Evolutionary conservation across 2,113 vertebrate genomes (phyloP).

Genomic region (Uria lomvia): DNA sequence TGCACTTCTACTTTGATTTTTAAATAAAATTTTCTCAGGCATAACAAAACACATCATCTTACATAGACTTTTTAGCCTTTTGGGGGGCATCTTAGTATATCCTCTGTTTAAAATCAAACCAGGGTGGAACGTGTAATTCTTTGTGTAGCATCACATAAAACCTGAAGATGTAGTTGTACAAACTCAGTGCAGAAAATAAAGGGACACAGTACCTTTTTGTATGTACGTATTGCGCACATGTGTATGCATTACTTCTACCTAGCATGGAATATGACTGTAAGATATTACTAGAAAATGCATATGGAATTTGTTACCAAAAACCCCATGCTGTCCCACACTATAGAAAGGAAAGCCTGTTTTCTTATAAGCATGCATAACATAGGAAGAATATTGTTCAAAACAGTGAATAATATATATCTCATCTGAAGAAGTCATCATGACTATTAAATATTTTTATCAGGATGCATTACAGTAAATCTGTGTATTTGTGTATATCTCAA

Average conservation of each 20-base stretch:
- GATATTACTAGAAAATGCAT: not conserved
- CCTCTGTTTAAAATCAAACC: not conserved
- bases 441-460: not conserved
- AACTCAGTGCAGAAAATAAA: not conserved
- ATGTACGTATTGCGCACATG: not conserved
- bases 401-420: not conserved
- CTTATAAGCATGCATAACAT: not conserved
- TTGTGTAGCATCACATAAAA: not conserved
- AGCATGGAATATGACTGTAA: not conserved
- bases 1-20: not conserved
- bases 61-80: not conserved
- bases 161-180: not conserved
- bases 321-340: rapidly evolving
- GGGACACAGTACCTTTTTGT: not conserved
- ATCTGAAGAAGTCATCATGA: not conserved
- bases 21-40: not conserved
- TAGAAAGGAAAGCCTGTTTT: not conserved
- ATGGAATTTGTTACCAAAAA: not conserved
- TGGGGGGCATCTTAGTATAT: not conserved
- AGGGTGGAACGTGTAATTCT: not conserved
- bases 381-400: not conserved
- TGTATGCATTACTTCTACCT: not conserved
- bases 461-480: not conserved
- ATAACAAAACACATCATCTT: not conserved
- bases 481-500: not conserved